Evolutionary conservation across 2,797 vertebrate species (phyloP), one percentile per base, ranked within the genome.

Genomic region (Leptatherina wallacei): DNA sequence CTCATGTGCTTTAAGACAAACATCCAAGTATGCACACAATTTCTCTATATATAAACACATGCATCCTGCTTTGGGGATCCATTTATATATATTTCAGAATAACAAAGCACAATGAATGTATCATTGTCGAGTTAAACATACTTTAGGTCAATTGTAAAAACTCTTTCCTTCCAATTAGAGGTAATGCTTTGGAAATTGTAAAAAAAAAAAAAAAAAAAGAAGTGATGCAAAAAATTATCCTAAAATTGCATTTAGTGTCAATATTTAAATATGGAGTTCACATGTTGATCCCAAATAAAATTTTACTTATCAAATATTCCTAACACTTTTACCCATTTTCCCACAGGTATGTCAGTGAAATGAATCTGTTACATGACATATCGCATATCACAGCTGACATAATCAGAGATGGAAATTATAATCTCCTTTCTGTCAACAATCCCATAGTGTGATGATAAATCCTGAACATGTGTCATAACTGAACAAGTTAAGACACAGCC

Each of bases 1-100:
- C 20, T 58, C 47, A 56, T 42, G 32, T 47, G 71, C 72, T 80
- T 51, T 36, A 27, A 69, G 55, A 66, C 11, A 20, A 77, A 62
- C 18, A 64, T 22, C 29, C 8, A 42, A 57, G 64, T 59, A n/a
- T 35, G 30, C 68, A 33, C 2, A 0, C 38, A 51, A 14, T 38
- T 13, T n/a, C n/a, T 22, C 59, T 36, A 3, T 47, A 27, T n/a
- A 30, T 54, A 47, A 22, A 66, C 18, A 60, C 5, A 59, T 18
- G 20, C 27, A 2, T 49, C 24, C 13, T 42, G 33, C 14, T 29
- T 40, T 63, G 40, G 12, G 66, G 68, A 79, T 13, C 66, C 20
- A 36, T 47, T 64, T 69, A 49, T 36, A 18, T 42, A 32, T 2
- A 38, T 10, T 69, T 18, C 40, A 22, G 47, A 49, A 1, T 63